Base-by-base conservation (phyloP, 2,797 vertebrate genomes). In the Platyrinchus mystaceus region DNA sequence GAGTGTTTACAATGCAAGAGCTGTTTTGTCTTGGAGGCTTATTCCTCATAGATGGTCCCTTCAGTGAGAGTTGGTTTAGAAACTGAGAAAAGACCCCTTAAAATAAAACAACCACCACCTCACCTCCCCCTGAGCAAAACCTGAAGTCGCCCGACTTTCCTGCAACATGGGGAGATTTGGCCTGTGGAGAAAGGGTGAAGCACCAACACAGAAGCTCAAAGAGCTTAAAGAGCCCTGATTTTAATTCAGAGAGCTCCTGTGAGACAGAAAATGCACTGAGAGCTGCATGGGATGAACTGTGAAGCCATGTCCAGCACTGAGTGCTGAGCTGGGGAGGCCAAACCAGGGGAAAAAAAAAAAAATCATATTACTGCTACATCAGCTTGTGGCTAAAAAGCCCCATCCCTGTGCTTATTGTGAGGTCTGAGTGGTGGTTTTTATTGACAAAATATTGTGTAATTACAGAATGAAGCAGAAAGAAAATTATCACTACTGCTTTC, bases 171-270 rank as follows among this genome's bases (percentile, higher is more conserved):
- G 27, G 32, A 69, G 28, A 52, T 64, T 3, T 27, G 34, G 75
- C 21, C 64, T 5, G 8, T 2, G 34, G 32, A 64, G 10, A 64
- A 66, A 37, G 9, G 46, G 21, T 6, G 8, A 60, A 74, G 62
- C 19, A 18, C 15, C 19, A 23, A 37, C 1, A 39, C 4, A 83
- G 60, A 41, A 74, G 32, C 24, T 23, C 26, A 22, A 77, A 56
- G 5, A 32, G 68, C 58, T 84, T 47, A 52, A 44, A 66, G 50
- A 66, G 19, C 30, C 26, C 19, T 2, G 5, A 24, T 47, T 67
- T 79, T 30, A 59, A 69, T 28, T 37, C 63, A 34, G 18, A 52
- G 18, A 0, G 2, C 8, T 32, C 21, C 13, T 4, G 4, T 12
- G 50, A 82, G 46, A 32, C 19, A 37, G 28, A 44, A 84, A 90